Conservation (phyloP, 2,888 invertebrate species). For the Nephrotoma flavescens region DNA sequence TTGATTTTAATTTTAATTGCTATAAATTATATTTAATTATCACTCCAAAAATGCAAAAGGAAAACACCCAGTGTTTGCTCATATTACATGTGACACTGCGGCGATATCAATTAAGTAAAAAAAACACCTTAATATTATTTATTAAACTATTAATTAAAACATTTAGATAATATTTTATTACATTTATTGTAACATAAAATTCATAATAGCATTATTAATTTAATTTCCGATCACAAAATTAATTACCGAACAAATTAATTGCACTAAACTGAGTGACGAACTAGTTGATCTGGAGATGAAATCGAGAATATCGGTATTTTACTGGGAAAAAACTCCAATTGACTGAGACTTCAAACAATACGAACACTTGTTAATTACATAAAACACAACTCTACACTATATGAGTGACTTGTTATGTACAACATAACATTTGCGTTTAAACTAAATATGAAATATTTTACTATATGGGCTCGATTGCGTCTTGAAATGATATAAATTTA, state of each 20-base stretch:
- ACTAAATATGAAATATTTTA: neutral
- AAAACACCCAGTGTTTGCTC: neutral
- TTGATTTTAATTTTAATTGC: neutral
- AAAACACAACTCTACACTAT: neutral
- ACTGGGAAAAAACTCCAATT: neutral
- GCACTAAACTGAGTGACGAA: neutral
- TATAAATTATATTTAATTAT: neutral
- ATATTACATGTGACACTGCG: neutral
- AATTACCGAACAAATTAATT: neutral
- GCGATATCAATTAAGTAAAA: neutral
- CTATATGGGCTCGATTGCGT: neutral
- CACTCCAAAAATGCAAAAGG: neutral
- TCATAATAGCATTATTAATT: neutral
- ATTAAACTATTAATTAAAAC: neutral
- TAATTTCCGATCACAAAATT: neutral
- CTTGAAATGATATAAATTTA: neutral
- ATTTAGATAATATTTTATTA: neutral
- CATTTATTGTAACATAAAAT: too few species aligned
- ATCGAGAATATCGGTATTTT: neutral
- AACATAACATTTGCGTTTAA: neutral
- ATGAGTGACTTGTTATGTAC: neutral
- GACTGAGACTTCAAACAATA: neutral
- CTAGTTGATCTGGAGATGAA: neutral
- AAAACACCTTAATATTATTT: neutral
- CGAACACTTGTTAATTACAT: neutral